Base-by-base conservation (phyloP, 2,888 invertebrate genomes). In the Cyrtodaria siliqua region DNA sequence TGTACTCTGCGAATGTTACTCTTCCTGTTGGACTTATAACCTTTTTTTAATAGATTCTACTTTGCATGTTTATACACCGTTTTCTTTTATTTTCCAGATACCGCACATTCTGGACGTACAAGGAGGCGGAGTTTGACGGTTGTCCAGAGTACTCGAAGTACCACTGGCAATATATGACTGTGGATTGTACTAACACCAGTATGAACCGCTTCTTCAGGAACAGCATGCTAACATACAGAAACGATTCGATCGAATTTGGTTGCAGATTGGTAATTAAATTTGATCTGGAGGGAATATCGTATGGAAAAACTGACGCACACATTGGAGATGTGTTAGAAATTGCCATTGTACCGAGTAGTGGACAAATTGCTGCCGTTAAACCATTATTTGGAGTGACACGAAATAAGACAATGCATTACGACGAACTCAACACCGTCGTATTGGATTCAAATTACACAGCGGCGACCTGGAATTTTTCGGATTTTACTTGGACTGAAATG, bases 131-230 rank as follows among this genome's bases (percentile, higher is more conserved):
- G 26, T 74, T 74, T 38, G 68, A 74, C 9, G 74, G 74, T n/a
- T 74, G 74, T 53, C 74, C 74, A n/a, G 68, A 68, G 44, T 74
- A 69, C 23, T 74, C 74, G 8, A 33, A 63, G 2, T 74, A 59
- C 26, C 74, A 74, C 44, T 74, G 74, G 74, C 59, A 74, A 12
- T 74, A 74, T n/a, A 29, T 44, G 33, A 38, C 18, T 0, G 24
- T 74, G 1, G 42, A 53, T 16, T 74, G 74, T 23, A 12, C 20
- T 9, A 62, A 68, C 29, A 12, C n/a, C 16, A 49, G 44, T 29
- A 60, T 27, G 20, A 52, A 40, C 8, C 57, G 57, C 20, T 44
- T 42, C 9, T 38, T 38, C 24, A 50, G 63, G 27, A 52, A 20
- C 12, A 74, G 74, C 55, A 24, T 47, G 18, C 53, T 74, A 12